phyloP scores from a whole-genome alignment of 2,888 invertebrate genomes.

The Drosophila fulvimacula region DNA sequence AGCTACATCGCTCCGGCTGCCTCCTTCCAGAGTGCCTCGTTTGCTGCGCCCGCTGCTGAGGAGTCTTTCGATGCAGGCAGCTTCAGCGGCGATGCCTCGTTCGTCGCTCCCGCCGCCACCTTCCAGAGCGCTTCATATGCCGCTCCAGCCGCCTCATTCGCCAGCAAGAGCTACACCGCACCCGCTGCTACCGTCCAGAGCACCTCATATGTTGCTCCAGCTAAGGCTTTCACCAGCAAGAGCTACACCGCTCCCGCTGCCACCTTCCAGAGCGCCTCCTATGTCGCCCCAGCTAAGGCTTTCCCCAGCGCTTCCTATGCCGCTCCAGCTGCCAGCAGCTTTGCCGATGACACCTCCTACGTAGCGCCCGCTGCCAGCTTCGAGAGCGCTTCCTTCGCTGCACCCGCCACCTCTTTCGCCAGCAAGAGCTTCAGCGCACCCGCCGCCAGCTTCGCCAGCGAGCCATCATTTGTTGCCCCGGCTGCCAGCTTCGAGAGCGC shows the following conservation, averaged over 20 bases:
- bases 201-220: conserved; percentile 38
- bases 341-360: conserved; percentile 16
- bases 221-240: conserved; percentile 7
- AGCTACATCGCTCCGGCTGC: conserved; percentile 21
- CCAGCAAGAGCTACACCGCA: conserved; percentile 14
- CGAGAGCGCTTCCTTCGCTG: conserved; percentile 37
- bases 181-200: conserved; percentile 30
- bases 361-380: conserved; percentile 39
- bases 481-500: conserved; percentile 20
- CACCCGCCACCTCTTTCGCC: conserved; percentile 28
- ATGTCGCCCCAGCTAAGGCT: conserved; percentile 36
- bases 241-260: conserved; percentile 16
- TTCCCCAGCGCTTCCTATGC: conserved; percentile 16
- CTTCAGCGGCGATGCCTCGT: conserved; percentile 27
- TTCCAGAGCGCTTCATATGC: conserved; percentile 15
- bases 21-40: conserved; percentile 20
- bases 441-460: conserved; percentile 7
- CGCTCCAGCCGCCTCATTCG: conserved; percentile 28
- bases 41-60: conserved; percentile 31
- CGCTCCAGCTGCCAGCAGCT: conserved; percentile 23
- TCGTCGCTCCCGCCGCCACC: conserved; percentile 38
- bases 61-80: conserved; percentile 33
- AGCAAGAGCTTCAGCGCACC: conserved; percentile 30
- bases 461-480: conserved; percentile 18
- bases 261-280: conserved; percentile 30